These are phyloP conservation scores for Drosophila parthenogenetica DNA, from an alignment of 2,888 invertebrate species.

Conservation along the genomic window DNA sequence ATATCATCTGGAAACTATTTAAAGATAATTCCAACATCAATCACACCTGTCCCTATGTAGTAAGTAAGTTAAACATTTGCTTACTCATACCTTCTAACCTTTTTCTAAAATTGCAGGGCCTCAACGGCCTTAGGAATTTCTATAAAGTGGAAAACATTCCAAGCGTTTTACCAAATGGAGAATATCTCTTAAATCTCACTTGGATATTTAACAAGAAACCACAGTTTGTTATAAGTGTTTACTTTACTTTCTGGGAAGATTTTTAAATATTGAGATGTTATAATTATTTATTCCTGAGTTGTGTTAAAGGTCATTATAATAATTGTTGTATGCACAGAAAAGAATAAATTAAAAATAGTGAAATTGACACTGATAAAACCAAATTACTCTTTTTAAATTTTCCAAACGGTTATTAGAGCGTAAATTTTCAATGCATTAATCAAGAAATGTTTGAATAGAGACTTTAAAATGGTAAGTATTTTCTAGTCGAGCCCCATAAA, in stretches of 20 bases:
- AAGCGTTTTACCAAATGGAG: constrained; percentile 8
- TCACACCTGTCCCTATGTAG: constrained; percentile 40
- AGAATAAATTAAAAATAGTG: neutral
- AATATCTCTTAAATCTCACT: constrained; percentile 26
- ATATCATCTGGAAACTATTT: constrained; percentile 14
- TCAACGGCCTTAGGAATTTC: constrained; percentile 21
- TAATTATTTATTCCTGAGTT: no score
- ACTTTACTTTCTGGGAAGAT: constrained; percentile 29
- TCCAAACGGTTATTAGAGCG: no score
- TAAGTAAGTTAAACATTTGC: constrained; percentile 16
- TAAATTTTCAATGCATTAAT: no score
- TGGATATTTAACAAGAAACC: constrained; percentile 19
- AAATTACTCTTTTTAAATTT: no score
- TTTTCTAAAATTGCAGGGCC: neutral
- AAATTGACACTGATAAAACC: no score
- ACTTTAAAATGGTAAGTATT: no score
- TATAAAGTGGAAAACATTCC: constrained; percentile 7
- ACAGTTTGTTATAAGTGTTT: constrained; percentile 18
- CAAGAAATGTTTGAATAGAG: no score
- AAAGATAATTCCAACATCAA: constrained; percentile 24
- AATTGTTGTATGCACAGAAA: no score
- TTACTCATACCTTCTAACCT: neutral
- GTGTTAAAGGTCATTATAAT: no score
- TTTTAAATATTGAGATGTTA: neutral
- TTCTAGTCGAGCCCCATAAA: no score